Percentiles rank a stretch among this genome's conserved stretches.
Evolutionary conservation across 1,140 invertebrate genomes (phyloP).

Genomic region (Orchestia grillus): DNA sequence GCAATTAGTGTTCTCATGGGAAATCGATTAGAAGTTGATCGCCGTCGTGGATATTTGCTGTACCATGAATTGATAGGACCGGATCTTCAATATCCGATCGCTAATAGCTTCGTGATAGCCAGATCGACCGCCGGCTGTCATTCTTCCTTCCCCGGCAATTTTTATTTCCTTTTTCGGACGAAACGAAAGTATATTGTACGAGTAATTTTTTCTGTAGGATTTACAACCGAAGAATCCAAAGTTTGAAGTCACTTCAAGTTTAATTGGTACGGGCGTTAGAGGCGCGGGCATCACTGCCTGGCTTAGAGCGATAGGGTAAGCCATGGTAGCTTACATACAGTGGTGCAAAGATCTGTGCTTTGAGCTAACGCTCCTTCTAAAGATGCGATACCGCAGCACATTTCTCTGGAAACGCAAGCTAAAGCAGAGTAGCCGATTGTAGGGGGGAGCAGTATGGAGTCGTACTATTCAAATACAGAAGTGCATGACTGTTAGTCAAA

Average conservation of each 20-base stretch:
- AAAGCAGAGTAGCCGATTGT: neutral
- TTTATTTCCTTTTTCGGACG: neutral
- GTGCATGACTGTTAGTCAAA: neutral
- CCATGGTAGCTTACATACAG: neutral
- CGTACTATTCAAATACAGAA: neutral
- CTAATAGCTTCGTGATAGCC: neutral
- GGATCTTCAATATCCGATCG: neutral
- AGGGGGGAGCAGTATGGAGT: no score
- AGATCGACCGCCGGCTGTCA: neutral
- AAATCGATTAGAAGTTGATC: neutral
- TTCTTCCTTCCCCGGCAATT: neutral
- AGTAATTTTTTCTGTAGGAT: neutral
- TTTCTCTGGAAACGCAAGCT: neutral
- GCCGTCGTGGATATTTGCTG: neutral
- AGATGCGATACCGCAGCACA: neutral
- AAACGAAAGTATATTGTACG: neutral
- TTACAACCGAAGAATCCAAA: neutral
- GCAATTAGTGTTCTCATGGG: neutral
- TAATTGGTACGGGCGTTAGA: neutral
- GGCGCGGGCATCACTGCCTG: neutral
- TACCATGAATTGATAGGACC: neutral
- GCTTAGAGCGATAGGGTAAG: neutral
- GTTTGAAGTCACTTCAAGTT: neutral
- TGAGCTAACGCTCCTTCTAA: neutral
- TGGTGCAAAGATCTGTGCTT: neutral